A percentile compares a stretch with the other conserved stretches of the same genome.
Evolutionary conservation across 1,140 invertebrate genomes (phyloP).

Genomic region (Andricus grossulariae): DNA sequence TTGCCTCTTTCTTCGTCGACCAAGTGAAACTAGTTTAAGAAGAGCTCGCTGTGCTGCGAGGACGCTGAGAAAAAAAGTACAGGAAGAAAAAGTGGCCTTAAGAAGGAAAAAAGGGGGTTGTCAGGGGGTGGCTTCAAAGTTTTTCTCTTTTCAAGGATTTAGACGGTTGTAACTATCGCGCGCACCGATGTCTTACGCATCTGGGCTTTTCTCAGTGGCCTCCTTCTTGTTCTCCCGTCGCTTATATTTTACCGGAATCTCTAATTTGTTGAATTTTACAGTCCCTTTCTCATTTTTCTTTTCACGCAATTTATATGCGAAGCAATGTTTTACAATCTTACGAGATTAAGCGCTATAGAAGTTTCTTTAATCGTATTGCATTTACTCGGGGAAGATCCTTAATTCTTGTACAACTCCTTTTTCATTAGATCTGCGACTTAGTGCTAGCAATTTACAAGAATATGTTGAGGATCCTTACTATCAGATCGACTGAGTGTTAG

Average conservation of each 20-base stretch:
- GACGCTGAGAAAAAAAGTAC: slow-evolving; percentile 11
- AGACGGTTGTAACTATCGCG: slow-evolving; percentile 38
- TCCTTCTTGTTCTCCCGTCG: not conserved
- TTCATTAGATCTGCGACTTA: slow-evolving; percentile 10
- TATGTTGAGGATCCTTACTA: not conserved
- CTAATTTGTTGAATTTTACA: slow-evolving; percentile 19
- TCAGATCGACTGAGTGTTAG: not conserved
- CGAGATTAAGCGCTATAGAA: slow-evolving; percentile 4
- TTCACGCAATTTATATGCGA: slow-evolving; percentile 8
- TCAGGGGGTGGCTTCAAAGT: slow-evolving; percentile 1
- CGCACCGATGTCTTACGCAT: not conserved
- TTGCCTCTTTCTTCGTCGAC: not conserved
- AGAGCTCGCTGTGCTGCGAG: slow-evolving; percentile 22
- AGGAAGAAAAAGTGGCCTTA: not conserved
- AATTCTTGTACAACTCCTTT: not conserved
- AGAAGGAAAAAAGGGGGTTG: slow-evolving; percentile 7
- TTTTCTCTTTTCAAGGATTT: slow-evolving; percentile 45
- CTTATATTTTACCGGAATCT: not conserved
- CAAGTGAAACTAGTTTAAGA: slow-evolving; percentile 22
- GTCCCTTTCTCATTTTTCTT: not conserved
- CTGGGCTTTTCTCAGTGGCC: not conserved
- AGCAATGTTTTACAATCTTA: slow-evolving; percentile 22
- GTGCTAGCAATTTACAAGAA: not conserved
- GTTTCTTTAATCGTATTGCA: slow-evolving; percentile 16
- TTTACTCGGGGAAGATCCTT: slow-evolving; percentile 2